These are phyloP conservation scores for Trissolcus brochymenae DNA, from an alignment of 2,888 invertebrate species.

Conservation along the genomic window DNA sequence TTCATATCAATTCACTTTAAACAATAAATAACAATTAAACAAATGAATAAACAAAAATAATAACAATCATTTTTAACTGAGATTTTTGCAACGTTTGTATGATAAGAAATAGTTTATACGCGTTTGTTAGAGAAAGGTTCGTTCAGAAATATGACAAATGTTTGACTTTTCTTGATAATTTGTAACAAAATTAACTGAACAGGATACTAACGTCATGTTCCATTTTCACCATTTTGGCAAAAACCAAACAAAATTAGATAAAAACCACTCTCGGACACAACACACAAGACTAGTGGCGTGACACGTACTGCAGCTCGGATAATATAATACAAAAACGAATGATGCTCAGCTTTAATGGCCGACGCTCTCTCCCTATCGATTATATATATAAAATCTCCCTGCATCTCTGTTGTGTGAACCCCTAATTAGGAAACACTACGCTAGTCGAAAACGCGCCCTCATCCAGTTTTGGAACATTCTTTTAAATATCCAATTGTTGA, in stretches of 20 bases:
- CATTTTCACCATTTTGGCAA: constrained; percentile 72
- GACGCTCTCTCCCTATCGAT: constrained; percentile 34
- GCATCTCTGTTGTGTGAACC: constrained; percentile 11
- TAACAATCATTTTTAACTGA: too few relatives aligned
- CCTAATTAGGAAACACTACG: constrained; percentile 31
- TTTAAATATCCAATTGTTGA: not conserved
- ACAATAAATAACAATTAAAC: too few relatives aligned
- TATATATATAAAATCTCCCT: constrained; percentile 11
- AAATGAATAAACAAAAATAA: too few relatives aligned
- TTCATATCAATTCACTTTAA: too few relatives aligned
- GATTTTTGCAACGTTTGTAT: too few relatives aligned
- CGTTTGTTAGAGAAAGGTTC: too few relatives aligned
- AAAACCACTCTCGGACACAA: constrained; percentile 2
- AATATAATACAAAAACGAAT: constrained; percentile 13
- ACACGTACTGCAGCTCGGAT: not conserved
- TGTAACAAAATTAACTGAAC: not conserved
- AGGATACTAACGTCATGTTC: constrained; percentile 66
- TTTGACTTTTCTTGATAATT: not conserved
- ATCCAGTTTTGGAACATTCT: not conserved
- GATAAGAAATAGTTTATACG: too few relatives aligned
- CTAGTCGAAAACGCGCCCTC: constrained; percentile 4
- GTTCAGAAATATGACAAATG: not conserved
- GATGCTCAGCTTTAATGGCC: constrained; percentile 30
- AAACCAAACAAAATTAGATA: constrained; percentile 60
- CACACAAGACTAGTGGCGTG: constrained; percentile 4